Percentiles rank a stretch among this genome's conserved stretches.
Evolutionary conservation across 2,113 vertebrate genomes (phyloP).

Genomic region (Aptenodytes patagonicus): DNA sequence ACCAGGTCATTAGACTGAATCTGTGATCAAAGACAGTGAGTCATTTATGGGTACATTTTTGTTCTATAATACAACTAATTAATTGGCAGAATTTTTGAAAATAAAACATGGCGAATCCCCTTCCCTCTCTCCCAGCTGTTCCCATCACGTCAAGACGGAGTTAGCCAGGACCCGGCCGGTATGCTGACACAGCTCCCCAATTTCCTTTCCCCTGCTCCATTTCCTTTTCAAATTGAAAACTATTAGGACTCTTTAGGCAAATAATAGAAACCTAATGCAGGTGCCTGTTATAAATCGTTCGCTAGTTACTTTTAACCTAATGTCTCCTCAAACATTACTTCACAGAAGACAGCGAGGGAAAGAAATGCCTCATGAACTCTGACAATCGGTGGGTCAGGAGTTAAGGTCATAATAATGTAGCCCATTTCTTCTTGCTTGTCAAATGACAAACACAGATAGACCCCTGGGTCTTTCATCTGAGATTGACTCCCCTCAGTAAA

Average conservation of each 20-base stretch:
- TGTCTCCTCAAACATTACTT: conserved; percentile 24
- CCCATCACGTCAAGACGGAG: accelerated
- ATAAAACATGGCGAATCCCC: background rate
- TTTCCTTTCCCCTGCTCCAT: conserved; percentile 59
- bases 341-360: background rate
- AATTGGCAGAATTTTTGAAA: background rate
- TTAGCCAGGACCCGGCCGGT: background rate
- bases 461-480: background rate
- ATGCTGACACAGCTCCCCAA: conserved; percentile 41
- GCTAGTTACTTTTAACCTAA: conserved; percentile 45
- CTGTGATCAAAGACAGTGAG: background rate
- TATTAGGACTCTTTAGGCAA: conserved; percentile 63
- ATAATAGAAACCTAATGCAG: conserved; percentile 56
- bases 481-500: background rate
- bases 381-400: background rate
- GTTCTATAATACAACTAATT: background rate
- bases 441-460: background rate
- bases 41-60: background rate
- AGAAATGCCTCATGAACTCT: conserved; percentile 49
- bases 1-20: background rate
- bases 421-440: conserved; percentile 36
- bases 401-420: conserved; percentile 28
- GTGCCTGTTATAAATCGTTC: conserved; percentile 41
- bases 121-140: background rate
- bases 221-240: conserved; percentile 69